Evolutionary conservation across 1,140 invertebrate species (phyloP).

Genomic region (Ephestia elutella): DNA sequence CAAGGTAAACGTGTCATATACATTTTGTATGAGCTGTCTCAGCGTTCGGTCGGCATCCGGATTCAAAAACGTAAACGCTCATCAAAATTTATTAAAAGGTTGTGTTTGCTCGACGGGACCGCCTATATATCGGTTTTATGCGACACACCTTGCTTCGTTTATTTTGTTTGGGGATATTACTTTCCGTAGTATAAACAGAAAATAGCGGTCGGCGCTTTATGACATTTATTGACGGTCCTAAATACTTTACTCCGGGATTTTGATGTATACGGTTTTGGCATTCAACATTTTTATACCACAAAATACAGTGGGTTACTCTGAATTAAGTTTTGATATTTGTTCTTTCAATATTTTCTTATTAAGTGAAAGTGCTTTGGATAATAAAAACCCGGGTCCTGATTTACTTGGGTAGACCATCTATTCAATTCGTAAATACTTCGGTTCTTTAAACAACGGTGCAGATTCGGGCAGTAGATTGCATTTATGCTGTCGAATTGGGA

Average conservation of each 20-base stretch:
- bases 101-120: conserved; percentile 10
- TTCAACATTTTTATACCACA: too few species aligned
- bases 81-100: conserved; percentile 44
- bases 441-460: background rate
- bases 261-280: too few species aligned
- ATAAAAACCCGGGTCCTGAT: too few species aligned
- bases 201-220: too few species aligned
- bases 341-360: too few species aligned
- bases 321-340: too few species aligned
- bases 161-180: conserved; percentile 1
- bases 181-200: too few species aligned
- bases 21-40: conserved; percentile 45
- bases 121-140: background rate
- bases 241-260: too few species aligned
- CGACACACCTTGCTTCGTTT: background rate
- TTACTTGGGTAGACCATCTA: too few species aligned
- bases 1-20: conserved; percentile 33
- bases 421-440: background rate
- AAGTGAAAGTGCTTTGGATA: too few species aligned
- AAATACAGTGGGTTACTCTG: too few species aligned
- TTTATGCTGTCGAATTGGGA: conserved; percentile 7
- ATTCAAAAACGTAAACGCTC: conserved; percentile 29
- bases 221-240: too few species aligned
- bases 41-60: conserved; percentile 19
- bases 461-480: background rate